A percentile compares a stretch with the other conserved stretches of the same genome.
phyloP scores from a whole-genome alignment of 2,797 vertebrate genomes.

The Protosalanx chinensis region DNA sequence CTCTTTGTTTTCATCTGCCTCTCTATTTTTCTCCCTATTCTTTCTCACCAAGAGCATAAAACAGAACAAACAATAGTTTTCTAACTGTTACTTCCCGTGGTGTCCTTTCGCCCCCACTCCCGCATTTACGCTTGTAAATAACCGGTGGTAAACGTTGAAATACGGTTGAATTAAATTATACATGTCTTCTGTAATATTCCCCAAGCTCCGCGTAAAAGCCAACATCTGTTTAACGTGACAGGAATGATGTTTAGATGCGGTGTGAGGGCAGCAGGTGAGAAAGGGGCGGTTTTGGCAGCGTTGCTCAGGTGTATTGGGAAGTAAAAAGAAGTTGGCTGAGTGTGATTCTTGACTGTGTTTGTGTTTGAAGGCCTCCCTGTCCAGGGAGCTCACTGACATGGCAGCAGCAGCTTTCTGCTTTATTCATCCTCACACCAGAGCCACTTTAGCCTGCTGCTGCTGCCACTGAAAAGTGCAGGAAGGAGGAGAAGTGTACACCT shows the following conservation, averaged over 20 bases:
- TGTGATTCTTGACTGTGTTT: constrained; percentile 27
- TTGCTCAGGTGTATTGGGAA: constrained; percentile 23
- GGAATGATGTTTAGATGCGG: constrained; percentile 33
- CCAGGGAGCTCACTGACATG: constrained; percentile 34
- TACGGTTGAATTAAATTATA: constrained; percentile 42
- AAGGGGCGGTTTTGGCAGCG: constrained; percentile 22
- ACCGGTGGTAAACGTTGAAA: constrained; percentile 42
- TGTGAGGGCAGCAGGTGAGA: not conserved
- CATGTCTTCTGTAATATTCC: constrained; percentile 54
- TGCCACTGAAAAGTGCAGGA: constrained; percentile 7
- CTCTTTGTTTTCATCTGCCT: not conserved
- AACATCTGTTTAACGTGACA: constrained; percentile 53
- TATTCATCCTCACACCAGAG: constrained; percentile 60
- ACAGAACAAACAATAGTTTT: constrained; percentile 12
- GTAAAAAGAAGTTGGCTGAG: constrained; percentile 23
- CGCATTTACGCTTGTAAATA: constrained; percentile 8
- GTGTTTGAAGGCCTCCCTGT: constrained; percentile 1
- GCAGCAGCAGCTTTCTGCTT: constrained; percentile 56
- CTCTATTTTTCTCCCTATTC: constrained; percentile 5
- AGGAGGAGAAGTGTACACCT: constrained; percentile 53
- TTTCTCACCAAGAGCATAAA: constrained; percentile 38
- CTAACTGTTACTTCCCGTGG: constrained; percentile 40
- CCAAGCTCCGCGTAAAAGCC: constrained; percentile 42
- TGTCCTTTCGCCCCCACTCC: constrained; percentile 36
- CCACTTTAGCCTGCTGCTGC: constrained; percentile 45